A percentile compares a stretch with the other conserved stretches of the same genome.
Conservation (phyloP, 2,113 vertebrate genomes). For the Zootoca vivipara region DNA sequence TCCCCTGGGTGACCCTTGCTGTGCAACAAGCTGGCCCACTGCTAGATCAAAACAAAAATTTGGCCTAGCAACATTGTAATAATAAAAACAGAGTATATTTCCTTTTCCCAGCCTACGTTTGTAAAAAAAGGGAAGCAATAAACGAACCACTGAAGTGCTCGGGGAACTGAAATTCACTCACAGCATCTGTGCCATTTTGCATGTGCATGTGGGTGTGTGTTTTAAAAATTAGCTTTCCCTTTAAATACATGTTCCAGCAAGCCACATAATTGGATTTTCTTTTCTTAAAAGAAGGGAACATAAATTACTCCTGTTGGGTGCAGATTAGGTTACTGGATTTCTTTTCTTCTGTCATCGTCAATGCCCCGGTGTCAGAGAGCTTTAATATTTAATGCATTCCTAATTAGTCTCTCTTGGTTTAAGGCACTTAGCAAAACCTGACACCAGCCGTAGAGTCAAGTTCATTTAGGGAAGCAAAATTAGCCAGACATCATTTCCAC, state of each 20-base stretch:
- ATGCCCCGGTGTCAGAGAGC: conserved; percentile 77
- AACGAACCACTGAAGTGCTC: conserved; percentile 8
- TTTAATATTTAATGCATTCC: conserved; percentile 85
- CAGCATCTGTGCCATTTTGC: conserved; percentile 47
- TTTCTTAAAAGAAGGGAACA: conserved; percentile 78
- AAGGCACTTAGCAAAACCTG: conserved; percentile 81
- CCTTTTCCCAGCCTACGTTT: background rate
- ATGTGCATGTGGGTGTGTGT: conserved; percentile 12
- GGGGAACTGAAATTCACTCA: conserved; percentile 9
- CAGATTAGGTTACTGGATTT: conserved; percentile 81
- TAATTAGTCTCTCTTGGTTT: conserved; percentile 82
- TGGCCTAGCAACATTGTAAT: background rate
- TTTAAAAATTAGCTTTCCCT: conserved; percentile 72
- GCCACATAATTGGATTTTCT: conserved; percentile 80
- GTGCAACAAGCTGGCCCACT: background rate
- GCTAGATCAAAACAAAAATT: conserved; percentile 6
- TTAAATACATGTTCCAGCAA: conserved; percentile 75
- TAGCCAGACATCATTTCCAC: conserved; percentile 72
- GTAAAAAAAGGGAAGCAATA: conserved; percentile 15
- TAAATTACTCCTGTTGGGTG: conserved; percentile 80
- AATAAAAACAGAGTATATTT: background rate
- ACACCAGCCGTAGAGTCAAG: conserved; percentile 77
- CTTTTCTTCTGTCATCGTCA: conserved; percentile 78
- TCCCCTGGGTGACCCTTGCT: background rate
- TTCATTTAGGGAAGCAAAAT: conserved; percentile 81